phyloP scores from a whole-genome alignment of 2,113 vertebrate species.

The Xiphias gladius region DNA sequence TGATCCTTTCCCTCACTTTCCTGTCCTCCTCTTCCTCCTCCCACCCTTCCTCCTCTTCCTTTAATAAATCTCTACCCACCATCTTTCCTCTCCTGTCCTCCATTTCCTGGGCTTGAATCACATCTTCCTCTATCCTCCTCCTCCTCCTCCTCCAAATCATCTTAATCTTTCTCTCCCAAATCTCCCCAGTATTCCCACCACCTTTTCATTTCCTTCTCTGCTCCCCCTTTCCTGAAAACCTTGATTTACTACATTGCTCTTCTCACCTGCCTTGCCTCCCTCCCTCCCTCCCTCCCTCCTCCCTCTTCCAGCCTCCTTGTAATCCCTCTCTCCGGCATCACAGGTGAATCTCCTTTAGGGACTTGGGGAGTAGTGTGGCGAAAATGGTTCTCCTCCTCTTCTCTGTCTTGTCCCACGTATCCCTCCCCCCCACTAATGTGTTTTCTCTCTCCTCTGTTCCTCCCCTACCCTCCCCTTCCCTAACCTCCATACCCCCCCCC shows the following conservation, averaged over 20 bases:
- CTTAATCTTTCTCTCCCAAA: conserved; percentile 39
- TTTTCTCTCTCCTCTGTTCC: conserved; percentile 55
- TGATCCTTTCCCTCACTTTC: conserved; percentile 1
- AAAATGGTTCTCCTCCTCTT: conserved; percentile 47
- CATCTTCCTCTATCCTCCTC: conserved; percentile 19
- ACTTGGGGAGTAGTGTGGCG: conserved; percentile 12
- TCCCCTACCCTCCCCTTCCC: neutral
- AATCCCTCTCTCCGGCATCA: conserved; percentile 56
- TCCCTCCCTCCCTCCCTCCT: neutral
- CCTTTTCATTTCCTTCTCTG: conserved; percentile 38
- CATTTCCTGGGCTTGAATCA: conserved; percentile 26
- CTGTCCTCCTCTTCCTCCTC: neutral
- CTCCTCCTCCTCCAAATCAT: conserved; percentile 37
- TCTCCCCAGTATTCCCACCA: conserved; percentile 26
- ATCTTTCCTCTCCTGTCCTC: conserved; percentile 17
- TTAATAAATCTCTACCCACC: conserved; percentile 7
- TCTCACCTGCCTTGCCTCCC: neutral
- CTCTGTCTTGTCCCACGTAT: conserved; percentile 28
- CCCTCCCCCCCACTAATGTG: conserved; percentile 62
- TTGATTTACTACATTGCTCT: neutral
- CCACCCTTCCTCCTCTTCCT: neutral
- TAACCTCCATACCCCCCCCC: conserved; percentile 2
- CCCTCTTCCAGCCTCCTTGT: conserved; percentile 28
- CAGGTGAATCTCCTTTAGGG: conserved; percentile 50
- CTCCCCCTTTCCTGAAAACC: neutral